A percentile compares a stretch with the other conserved stretches of the same genome.
phyloP scores from a whole-genome alignment of 1,140 invertebrate genomes.

The Drosophila serrata region DNA sequence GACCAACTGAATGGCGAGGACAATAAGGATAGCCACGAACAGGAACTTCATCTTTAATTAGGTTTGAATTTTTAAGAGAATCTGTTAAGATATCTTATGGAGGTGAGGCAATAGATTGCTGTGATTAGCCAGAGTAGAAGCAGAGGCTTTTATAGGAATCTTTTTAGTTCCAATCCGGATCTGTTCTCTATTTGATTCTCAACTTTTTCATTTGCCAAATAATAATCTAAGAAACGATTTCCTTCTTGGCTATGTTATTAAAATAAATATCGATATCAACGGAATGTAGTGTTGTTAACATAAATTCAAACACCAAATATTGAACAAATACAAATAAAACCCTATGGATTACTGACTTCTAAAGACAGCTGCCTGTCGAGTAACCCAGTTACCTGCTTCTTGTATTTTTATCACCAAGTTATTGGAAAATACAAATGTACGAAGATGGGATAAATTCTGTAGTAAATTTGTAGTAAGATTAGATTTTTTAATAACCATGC shows the following conservation, averaged over 20 bases:
- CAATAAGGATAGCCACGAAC: constrained; percentile 1
- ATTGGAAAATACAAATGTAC: too few species aligned
- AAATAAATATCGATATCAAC: neutral
- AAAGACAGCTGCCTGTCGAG: too few species aligned
- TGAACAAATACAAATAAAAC: too few species aligned
- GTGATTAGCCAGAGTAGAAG: neutral
- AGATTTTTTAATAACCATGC: too few species aligned
- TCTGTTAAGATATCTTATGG: neutral
- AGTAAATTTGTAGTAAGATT: too few species aligned
- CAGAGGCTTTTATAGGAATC: neutral
- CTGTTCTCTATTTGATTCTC: neutral
- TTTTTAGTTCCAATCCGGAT: neutral
- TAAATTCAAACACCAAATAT: neutral
- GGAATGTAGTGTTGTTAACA: neutral
- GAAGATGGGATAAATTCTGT: too few species aligned
- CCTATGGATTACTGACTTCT: too few species aligned
- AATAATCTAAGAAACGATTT: neutral
- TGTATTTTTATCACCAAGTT: too few species aligned
- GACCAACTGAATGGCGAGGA: constrained; percentile 16
- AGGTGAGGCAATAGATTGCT: neutral
- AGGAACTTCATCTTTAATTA: constrained; percentile 22
- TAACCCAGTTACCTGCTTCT: too few species aligned
- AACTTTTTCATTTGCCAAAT: neutral
- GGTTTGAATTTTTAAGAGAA: neutral
- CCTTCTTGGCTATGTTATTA: neutral